Conservation (phyloP, 1,140 invertebrate species). For the Bombus consobrinus region DNA sequence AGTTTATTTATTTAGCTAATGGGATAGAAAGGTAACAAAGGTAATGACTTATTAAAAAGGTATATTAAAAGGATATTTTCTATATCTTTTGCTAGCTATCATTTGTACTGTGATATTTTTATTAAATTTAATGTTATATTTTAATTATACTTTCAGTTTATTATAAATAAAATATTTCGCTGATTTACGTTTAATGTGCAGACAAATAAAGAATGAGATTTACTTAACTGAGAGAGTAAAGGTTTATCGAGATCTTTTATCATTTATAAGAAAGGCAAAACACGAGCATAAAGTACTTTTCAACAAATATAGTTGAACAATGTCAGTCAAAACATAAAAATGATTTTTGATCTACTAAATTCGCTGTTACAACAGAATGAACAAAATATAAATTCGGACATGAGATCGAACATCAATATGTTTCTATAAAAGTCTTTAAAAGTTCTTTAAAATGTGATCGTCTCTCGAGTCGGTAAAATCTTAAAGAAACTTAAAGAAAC, state of each 20-base stretch:
- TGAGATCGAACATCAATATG: not conserved
- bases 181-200: too few relatives aligned
- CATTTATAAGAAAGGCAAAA: too few relatives aligned
- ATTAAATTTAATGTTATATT: too few relatives aligned
- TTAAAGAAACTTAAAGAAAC: not conserved
- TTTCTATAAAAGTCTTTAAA: not conserved
- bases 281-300: not conserved
- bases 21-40: not conserved
- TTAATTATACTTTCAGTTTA: too few relatives aligned
- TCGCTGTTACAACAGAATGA: not conserved
- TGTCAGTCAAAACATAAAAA: too few relatives aligned
- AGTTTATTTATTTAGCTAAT: not conserved
- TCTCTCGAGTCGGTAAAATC: not conserved
- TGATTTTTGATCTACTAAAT: not conserved
- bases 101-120: not conserved
- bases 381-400: not conserved
- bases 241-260: too few relatives aligned
- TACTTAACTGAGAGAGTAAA: too few relatives aligned
- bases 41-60: not conserved
- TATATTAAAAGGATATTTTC: not conserved
- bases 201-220: too few relatives aligned
- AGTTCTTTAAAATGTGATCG: not conserved
- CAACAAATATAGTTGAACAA: not conserved
- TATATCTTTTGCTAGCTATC: not conserved
- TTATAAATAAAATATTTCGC: too few relatives aligned